Base-by-base conservation (phyloP, 2,113 vertebrate species). In the Callipepla californica region DNA sequence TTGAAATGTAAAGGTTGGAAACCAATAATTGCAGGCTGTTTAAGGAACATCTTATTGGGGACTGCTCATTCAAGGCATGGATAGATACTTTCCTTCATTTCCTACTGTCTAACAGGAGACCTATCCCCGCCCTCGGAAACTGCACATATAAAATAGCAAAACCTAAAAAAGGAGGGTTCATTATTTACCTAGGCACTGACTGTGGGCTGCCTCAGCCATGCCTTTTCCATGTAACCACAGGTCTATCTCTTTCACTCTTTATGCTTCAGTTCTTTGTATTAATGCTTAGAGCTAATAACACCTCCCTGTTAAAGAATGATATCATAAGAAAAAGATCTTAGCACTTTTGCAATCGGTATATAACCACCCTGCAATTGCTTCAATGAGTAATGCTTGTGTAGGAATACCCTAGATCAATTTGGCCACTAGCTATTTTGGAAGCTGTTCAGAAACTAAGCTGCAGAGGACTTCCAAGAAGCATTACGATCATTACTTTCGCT, bases 1-100 rank as follows among this genome's bases (percentile, higher is more conserved):
- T 66, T 79, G 61, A 80, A 66, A 89, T 28, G 68, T 36, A 44
- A 82, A 62, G 67, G 50, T 13, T 82, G 59, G 50, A 59, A 91
- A 67, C 63, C 50, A 94, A 45, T 28, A 81, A 14, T 2, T 30
- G 30, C 70, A 78, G 13, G 7, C 42, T n/a, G 44, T 17, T 51
- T 70, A 78, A 40, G 75, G 74, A 90, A 75, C 18, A 21, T 30
- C 50, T 40, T 58, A 48, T 34, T 30, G 34, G 25, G 57, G 16
- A 63, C 34, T 87, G 44, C 58, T 89, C 34, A 42, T n/a, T 21
- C 1, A 38, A 44, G 66, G 22, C 18, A 50, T 0, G 9, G 66
- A 40, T 8, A 55, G 70, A 73, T 69, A 48, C 44, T 65, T 23
- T 58, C 80, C 18, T 91, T 79, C 53, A 17, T 59, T 61, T 80